A percentile compares a stretch with the other conserved stretches of the same genome.
These are phyloP conservation scores for Polypedilum vanderplanki DNA, from an alignment of 1,140 invertebrate species.

Conservation along the genomic window DNA sequence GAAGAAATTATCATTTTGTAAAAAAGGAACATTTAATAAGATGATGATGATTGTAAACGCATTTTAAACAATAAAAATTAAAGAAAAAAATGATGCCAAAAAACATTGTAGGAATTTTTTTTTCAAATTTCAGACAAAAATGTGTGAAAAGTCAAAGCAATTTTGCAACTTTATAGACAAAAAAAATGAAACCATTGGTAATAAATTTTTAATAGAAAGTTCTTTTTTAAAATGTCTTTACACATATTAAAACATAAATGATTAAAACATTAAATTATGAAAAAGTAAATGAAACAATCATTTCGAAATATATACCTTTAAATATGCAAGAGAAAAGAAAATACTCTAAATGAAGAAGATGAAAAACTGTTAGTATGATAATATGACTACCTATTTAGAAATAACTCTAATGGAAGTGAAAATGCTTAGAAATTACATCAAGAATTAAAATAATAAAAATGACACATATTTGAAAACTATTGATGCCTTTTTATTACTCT, in stretches of 20 bases:
- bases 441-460: constrained; percentile 9
- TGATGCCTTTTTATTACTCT: not conserved
- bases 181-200: not conserved
- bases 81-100: constrained; percentile 6
- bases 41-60: not conserved
- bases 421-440: constrained; percentile 20
- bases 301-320: not conserved
- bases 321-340: not conserved
- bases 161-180: constrained; percentile 6
- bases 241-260: not conserved
- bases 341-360: not conserved
- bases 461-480: not conserved
- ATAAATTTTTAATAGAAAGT: constrained; percentile 9
- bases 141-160: not conserved
- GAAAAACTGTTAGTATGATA: constrained; percentile 4
- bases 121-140: constrained; percentile 10
- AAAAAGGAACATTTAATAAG: not conserved
- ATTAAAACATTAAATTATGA: not conserved
- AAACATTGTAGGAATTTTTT: constrained; percentile 7
- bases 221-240: not conserved
- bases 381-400: not conserved
- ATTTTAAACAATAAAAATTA: constrained; percentile 8
- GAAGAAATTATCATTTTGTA: not conserved
- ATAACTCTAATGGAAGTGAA: constrained; percentile 24
- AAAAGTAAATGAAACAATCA: not conserved